Percentiles rank a stretch among this genome's conserved stretches.
These are phyloP conservation scores for Prunella fulvescens DNA, from an alignment of 2,113 vertebrate genomes.

Conservation along the genomic window DNA sequence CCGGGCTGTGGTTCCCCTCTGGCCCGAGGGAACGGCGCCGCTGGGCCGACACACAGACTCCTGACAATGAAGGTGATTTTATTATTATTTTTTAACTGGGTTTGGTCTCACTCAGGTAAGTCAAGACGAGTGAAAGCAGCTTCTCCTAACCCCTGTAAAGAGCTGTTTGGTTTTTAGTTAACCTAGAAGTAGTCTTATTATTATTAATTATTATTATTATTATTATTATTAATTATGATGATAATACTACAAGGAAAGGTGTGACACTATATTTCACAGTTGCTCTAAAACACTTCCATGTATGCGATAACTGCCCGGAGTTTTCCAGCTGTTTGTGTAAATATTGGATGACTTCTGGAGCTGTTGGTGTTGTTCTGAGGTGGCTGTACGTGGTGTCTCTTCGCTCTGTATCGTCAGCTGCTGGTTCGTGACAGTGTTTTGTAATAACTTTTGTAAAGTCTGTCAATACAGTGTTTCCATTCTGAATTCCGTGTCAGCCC, in stretches of 20 bases:
- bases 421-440: slow-evolving; percentile 51
- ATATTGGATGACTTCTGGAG: slow-evolving; percentile 36
- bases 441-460: slow-evolving; percentile 52
- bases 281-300: slow-evolving; percentile 20
- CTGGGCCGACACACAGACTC: background rate
- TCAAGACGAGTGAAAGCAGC: slow-evolving; percentile 24
- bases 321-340: slow-evolving; percentile 35
- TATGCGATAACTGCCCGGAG: background rate
- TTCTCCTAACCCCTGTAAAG: slow-evolving; percentile 40
- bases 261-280: slow-evolving; percentile 53
- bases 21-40: background rate
- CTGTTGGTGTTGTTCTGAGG: slow-evolving; percentile 36
- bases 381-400: slow-evolving; percentile 48
- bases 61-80: background rate
- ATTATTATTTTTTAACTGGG: background rate
- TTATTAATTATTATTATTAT: background rate
- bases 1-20: background rate
- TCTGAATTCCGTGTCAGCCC: background rate
- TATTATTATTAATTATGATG: background rate
- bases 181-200: slow-evolving; percentile 26
- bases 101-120: slow-evolving; percentile 51
- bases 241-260: background rate
- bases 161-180: slow-evolving; percentile 35
- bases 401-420: slow-evolving; percentile 47
- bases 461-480: slow-evolving; percentile 58